Evolutionary conservation across 1,140 invertebrate species (phyloP), one percentile per base, ranked within the genome.

Genomic region (Diuraphis noxia): DNA sequence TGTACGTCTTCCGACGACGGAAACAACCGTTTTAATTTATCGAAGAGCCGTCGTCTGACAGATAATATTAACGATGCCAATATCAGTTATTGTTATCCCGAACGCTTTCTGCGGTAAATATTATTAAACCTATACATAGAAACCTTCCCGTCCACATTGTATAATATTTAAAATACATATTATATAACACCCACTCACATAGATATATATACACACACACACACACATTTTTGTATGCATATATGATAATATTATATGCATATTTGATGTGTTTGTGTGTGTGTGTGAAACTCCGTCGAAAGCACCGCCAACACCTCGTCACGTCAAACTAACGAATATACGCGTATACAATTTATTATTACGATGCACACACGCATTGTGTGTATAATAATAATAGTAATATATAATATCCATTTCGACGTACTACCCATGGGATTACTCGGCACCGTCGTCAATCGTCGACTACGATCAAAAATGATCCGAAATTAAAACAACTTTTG

Each of bases 51-150:
- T n/a, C 10, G 10, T 13, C 56, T 63, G 56, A 72, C 13, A n/a
- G 56, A 72, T 72, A 72, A 72, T 72, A 72, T n/a, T 72, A 72
- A 72, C 56, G 56, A 72, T n/a, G n/a, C 56, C 56, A n/a, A 72
- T 72, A 72, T 17, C 56, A 72, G 56, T 72, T 72, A 72, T 72
- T 72, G 56, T 72, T 72, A n/a, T 72, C 34, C 56, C 56, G 56
- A n/a, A 72, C 56, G 56, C 56, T 63, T 63, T 63, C 56, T 63
- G 56, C 56, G 30, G n/a, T 63, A 63, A 63, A 30, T 72, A 72
- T 72, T 72, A 72, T 72, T 72, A 72, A 72, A 72, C 56, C 30
- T 17, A 72, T 34, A 46, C 43, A n/a, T n/a, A 72, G 56, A 72
- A 72, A 72, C 10, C 30, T 17, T n/a, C 56, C 30, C 56, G 30